Evolutionary conservation across 2,888 invertebrate genomes (phyloP), one percentile per base, ranked within the genome.

Genomic region (Eupithecia exiguata): DNA sequence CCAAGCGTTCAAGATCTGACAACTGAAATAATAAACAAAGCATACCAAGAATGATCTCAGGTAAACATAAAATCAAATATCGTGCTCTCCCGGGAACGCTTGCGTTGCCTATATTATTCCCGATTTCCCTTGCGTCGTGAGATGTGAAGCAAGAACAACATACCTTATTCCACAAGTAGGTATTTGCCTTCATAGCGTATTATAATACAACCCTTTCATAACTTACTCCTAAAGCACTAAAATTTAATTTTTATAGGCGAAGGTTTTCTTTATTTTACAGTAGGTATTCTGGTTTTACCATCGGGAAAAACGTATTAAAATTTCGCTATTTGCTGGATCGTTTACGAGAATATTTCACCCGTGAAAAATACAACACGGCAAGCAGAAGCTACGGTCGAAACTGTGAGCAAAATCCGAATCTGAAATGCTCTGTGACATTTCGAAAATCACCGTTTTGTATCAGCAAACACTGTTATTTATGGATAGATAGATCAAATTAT

Each of bases 31-130:
- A 70, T 72, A 75, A 58, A 67, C 63, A 49, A 73, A 63, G 53
- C 69, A 71, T 35, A 71, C 70, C 70, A 89, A 71, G 88, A 90
- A 88, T 87, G 88, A 89, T 91, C 86, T 87, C 87, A 83, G 83
- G 78, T 82, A 77, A 80, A 88, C 86, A 87, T 88, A 85, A 86
- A 90, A 90, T 89, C 88, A 90, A 91, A 90, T 87, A 90, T 86
- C 81, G 81, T 78, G 81, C 75, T 84, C 87, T 85, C 84, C 21
- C 25, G 79, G 83, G 82, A 82, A 76, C 77, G 79, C 81, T 81
- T 76, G 77, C 76, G 72, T 76, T 70, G 71, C 70, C 68, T 77
- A 74, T 78, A 77, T 80, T 78, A 78, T 77, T 74, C 71, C 69
- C 74, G 74, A 76, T 77, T 77, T 76, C 77, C 78, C 78, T 67